Base-by-base conservation (phyloP, 2,888 invertebrate species). In the Drosophila pseudotalamancana region DNA sequence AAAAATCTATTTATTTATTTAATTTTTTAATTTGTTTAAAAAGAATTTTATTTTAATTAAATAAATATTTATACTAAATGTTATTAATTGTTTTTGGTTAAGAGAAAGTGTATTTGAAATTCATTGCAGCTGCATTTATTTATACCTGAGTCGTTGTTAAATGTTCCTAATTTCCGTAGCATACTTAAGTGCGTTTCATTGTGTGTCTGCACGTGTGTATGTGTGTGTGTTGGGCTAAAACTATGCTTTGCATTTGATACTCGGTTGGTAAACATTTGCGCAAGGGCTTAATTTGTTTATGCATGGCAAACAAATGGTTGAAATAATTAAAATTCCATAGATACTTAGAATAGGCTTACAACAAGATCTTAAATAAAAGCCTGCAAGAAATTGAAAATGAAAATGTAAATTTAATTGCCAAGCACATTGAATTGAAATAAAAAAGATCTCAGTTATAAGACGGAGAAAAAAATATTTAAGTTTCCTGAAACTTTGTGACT, bases 381-480 rank as follows among this genome's bases (percentile, higher is more conserved):
- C 14, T 3, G 8, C n/a, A 1, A 18, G 29, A 27, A 43, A 16
- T n/a, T 16, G 16, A 25, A 51, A 31, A 45, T 32, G 29, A 23
- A 48, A 35, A 35, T 35, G 31, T 35, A 56, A 65, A 64, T 72
- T 69, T 72, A 80, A 83, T 83, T 72, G 74, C 49, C 35, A 51
- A 50, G 55, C 51, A 83, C 69, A 83, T 83, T 79, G 74, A 79
- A 75, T 72, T 50, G 53, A 39, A 62, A 77, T 66, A 64, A 74
- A 68, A 78, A 56, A 60, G 57, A 63, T 56, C 37, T 16, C 18
- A 27, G 54, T 45, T 57, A 80, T 66, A 77, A 76, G n/a, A n/a
- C n/a, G n/a, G n/a, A n/a, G n/a, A n/a, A 73, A 73, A 76, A 75
- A 27, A 29, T 27, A 75, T 63, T 77, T 83, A 81, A 63, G 80